Evolutionary conservation across 2,888 invertebrate species (phyloP).

Genomic region (Zele albiditarsus): DNA sequence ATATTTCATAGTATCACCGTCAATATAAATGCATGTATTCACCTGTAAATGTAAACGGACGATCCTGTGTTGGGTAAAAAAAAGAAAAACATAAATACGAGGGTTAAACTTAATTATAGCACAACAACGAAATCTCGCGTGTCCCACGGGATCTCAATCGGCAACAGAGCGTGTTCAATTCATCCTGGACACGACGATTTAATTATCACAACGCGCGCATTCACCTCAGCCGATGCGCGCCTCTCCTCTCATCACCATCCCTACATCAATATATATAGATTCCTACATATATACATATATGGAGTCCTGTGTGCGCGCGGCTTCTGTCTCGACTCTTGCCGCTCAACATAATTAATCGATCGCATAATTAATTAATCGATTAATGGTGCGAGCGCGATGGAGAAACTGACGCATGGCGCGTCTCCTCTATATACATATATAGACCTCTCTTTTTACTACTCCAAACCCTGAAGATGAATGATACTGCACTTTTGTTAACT

Average conservation of each 20-base stretch:
- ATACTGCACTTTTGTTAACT: conserved; percentile 20
- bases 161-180: conserved; percentile 56
- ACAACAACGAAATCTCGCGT: conserved; percentile 61
- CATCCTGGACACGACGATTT: conserved; percentile 61
- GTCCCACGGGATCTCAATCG: conserved; percentile 46
- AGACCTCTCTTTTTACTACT: background rate
- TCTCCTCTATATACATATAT: background rate
- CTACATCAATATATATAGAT: background rate
- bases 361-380: conserved; percentile 64
- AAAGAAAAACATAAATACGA: conserved; percentile 52
- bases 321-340: conserved; percentile 11
- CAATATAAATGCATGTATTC: background rate
- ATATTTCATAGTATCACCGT: background rate
- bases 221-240: conserved; percentile 16
- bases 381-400: conserved; percentile 49
- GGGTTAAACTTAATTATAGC: conserved; percentile 60
- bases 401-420: background rate
- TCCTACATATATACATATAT: background rate
- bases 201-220: conserved; percentile 55
- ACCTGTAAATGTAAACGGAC: conserved; percentile 32
- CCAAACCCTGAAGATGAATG: background rate
- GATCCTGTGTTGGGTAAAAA: conserved; percentile 39
- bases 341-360: conserved; percentile 60
- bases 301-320: conserved; percentile 33
- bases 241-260: conserved; percentile 43